Percentiles rank a stretch among this genome's conserved stretches.
phyloP scores from a whole-genome alignment of 2,797 vertebrate genomes.

The Sparidentex hasta region DNA sequence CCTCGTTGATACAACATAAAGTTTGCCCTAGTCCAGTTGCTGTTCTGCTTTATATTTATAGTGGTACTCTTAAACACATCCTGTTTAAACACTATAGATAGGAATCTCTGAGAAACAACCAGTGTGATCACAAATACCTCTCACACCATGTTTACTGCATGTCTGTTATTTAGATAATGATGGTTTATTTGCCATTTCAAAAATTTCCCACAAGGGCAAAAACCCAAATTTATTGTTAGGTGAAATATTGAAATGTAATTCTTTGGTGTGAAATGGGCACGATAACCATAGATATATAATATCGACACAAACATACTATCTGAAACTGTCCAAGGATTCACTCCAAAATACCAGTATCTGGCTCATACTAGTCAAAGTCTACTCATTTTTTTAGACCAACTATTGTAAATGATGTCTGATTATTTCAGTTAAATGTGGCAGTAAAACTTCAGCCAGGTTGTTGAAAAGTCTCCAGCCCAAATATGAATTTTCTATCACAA shows the following conservation, averaged over 20 bases:
- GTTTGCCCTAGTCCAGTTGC: not conserved
- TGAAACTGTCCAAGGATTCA: not conserved
- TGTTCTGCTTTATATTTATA: not conserved
- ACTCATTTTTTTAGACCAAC: slow-evolving; percentile 3
- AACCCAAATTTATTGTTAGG: not conserved
- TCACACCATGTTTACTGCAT: not conserved
- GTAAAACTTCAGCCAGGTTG: slow-evolving; percentile 7
- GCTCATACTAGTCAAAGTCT: not conserved
- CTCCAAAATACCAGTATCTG: slow-evolving; percentile 7
- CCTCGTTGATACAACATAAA: not conserved
- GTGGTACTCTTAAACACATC: not conserved
- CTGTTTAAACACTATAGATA: not conserved
- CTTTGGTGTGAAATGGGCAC: not conserved
- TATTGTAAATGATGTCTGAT: not conserved
- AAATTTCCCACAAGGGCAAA: not conserved
- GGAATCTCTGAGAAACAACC: not conserved
- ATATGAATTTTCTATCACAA: slow-evolving; percentile 18
- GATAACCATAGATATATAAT: slow-evolving; percentile 2
- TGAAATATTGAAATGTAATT: not conserved
- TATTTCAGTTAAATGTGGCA: slow-evolving; percentile 19
- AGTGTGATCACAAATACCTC: not conserved
- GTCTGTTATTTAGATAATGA: not conserved
- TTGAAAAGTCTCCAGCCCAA: slow-evolving; percentile 29
- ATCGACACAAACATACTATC: not conserved
- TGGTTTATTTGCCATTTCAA: not conserved